Evolutionary conservation across 2,113 vertebrate genomes (phyloP).

Genomic region (Smithornis capensis): DNA sequence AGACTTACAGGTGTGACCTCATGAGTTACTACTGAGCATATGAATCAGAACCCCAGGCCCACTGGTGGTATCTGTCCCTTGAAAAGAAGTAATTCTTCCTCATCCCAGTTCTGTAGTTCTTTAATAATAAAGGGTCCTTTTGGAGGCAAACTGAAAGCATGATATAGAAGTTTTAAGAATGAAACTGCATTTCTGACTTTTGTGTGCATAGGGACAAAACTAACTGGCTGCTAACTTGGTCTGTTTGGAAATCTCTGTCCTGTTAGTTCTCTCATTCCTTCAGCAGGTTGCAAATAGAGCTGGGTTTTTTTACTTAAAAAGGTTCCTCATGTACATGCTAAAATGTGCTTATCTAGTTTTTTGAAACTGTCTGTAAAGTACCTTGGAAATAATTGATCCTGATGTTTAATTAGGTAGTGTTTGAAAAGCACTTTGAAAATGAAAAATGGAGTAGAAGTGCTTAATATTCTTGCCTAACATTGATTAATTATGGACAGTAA

Average conservation of each 20-base stretch:
- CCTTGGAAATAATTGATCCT: conserved; percentile 49
- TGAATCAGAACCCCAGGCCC: neutral
- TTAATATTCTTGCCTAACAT: conserved; percentile 58
- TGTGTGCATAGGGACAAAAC: neutral
- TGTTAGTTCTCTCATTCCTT: neutral
- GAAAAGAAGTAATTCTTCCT: conserved; percentile 47
- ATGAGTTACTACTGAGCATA: neutral
- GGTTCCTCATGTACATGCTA: neutral
- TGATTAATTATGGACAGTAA: conserved; percentile 62
- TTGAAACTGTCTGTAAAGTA: conserved; percentile 1
- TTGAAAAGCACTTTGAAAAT: conserved; percentile 65
- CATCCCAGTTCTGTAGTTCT: neutral
- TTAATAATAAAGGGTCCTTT: neutral
- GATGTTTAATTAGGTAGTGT: conserved; percentile 62
- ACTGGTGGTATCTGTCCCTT: neutral
- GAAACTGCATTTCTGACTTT: neutral
- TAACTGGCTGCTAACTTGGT: neutral
- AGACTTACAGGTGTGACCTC: neutral
- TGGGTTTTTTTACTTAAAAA: conserved; percentile 36
- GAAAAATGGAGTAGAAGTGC: conserved; percentile 45
- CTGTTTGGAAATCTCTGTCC: neutral
- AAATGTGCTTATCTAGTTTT: conserved; percentile 47
- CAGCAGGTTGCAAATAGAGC: neutral
- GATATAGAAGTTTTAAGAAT: conserved; percentile 11
- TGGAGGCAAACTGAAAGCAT: neutral